Percentiles rank a stretch among this genome's conserved stretches.
phyloP scores from a whole-genome alignment of 2,113 vertebrate genomes.

The Riparia riparia region DNA sequence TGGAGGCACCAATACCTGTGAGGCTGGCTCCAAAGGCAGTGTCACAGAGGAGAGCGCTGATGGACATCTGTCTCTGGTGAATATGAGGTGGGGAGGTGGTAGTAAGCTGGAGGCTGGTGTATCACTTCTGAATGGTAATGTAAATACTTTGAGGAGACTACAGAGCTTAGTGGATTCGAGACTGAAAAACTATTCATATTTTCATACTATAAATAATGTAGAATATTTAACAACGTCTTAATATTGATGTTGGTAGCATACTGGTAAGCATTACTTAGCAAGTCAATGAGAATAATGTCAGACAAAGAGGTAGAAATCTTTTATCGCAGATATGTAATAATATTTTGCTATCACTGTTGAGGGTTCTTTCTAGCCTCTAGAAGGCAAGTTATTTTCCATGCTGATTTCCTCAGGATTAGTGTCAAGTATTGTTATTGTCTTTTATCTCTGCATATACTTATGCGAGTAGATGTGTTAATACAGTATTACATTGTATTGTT shows the following conservation, averaged over 20 bases:
- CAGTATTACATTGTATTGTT: constrained; percentile 21
- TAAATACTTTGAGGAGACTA: neutral
- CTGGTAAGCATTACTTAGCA: constrained; percentile 42
- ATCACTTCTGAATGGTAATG: neutral
- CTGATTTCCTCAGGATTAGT: constrained; percentile 37
- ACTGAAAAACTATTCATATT: constrained; percentile 22
- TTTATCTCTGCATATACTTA: constrained; percentile 21
- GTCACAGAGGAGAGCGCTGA: neutral
- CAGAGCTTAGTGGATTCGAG: constrained; percentile 5
- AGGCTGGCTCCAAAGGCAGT: neutral
- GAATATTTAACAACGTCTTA: constrained; percentile 59
- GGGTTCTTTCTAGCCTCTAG: neutral
- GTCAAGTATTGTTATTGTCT: constrained; percentile 30
- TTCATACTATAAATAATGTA: constrained; percentile 61
- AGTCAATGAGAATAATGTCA: constrained; percentile 61
- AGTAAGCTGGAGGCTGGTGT: neutral
- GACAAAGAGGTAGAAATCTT: constrained; percentile 53
- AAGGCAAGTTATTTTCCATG: constrained; percentile 39
- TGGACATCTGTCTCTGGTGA: neutral
- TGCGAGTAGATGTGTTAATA: constrained; percentile 39
- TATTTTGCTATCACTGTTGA: constrained; percentile 1
- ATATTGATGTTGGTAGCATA: constrained; percentile 48
- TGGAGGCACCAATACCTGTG: neutral
- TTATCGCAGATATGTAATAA: neutral
- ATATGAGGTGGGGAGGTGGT: neutral